phyloP scores from a whole-genome alignment of 64 coral and sea anemone species.

The Pocillopora damicornis region DNA sequence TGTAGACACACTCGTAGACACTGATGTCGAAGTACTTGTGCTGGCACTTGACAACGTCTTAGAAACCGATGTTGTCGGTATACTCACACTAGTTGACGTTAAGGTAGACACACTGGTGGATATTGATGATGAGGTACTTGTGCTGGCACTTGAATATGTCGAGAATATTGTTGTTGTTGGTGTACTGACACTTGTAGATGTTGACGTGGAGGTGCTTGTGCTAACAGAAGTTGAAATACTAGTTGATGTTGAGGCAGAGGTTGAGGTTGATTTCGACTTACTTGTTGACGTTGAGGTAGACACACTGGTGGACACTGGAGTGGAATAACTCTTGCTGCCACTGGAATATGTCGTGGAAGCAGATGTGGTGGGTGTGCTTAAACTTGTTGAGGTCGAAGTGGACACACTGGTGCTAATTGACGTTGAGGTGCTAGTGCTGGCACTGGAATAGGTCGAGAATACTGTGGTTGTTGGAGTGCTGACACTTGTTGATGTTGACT shows the following conservation, averaged over 20 bases:
- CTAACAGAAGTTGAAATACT: neutral
- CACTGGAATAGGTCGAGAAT: neutral
- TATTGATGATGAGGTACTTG: neutral
- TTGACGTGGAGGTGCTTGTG: neutral
- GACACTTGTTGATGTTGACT: slow-evolving; percentile 24
- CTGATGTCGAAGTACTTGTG: slow-evolving; percentile 16
- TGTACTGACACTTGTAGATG: neutral
- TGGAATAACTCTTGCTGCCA: neutral
- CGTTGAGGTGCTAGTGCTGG: neutral
- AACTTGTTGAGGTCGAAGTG: neutral
- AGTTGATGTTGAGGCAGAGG: neutral
- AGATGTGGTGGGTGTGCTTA: neutral
- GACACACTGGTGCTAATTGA: neutral
- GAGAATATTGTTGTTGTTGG: slow-evolving; percentile 31
- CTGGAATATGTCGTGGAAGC: neutral
- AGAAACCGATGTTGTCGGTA: neutral
- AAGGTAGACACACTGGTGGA: neutral
- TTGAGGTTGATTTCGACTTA: slow-evolving; percentile 1
- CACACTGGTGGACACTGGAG: neutral
- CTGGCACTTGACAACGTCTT: neutral
- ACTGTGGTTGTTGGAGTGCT: neutral
- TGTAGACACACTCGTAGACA: neutral
- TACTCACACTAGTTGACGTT: neutral
- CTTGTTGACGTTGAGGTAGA: neutral
- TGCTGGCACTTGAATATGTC: neutral